Base-by-base conservation (phyloP, 2,888 invertebrate genomes). In the Protula sp. region DNA sequence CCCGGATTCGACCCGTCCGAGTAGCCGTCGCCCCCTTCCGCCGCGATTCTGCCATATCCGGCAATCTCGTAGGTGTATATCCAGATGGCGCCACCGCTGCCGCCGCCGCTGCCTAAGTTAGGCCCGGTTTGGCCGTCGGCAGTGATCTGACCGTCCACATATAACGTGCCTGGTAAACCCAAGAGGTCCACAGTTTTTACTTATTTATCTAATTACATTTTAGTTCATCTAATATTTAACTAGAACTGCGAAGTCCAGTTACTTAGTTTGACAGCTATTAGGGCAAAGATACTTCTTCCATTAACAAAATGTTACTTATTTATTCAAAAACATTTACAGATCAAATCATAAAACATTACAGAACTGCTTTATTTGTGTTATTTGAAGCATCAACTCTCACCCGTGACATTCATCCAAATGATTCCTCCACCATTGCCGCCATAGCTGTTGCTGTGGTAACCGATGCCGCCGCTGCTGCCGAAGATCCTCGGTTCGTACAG, bases 351-450 rank as follows among this genome's bases (percentile, higher is more conserved):
- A n/a, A n/a, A n/a, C n/a, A n/a, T n/a, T n/a, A n/a, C n/a, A n/a
- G n/a, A n/a, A n/a, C n/a, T n/a, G n/a, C n/a, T n/a, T n/a, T n/a
- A n/a, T n/a, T n/a, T n/a, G n/a, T n/a, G n/a, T n/a, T n/a, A n/a
- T n/a, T n/a, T n/a, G n/a, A n/a, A n/a, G n/a, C n/a, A n/a, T n/a
- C n/a, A n/a, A n/a, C n/a, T n/a, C 70, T n/a, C 60, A 19, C 69
- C 64, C 31, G 72, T 72, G 4, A 74, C 70, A 55, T 74, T 74
- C 65, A 74, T 69, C 72, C 72, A 72, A 5, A 74, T 65, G 9
- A 70, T 55, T 24, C 74, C 74, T 1, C 73, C 73, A n/a, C 73
- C 73, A 14, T 38, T 55, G 14, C 73, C 72, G 14, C 72, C 73
- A 19, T 63, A n/a, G n/a, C 19, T 53, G 1, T 52, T 38, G 2